Percentiles rank a stretch among this genome's conserved stretches.
Conservation (phyloP, 2,113 vertebrate species). For the Pedetes capensis region DNA sequence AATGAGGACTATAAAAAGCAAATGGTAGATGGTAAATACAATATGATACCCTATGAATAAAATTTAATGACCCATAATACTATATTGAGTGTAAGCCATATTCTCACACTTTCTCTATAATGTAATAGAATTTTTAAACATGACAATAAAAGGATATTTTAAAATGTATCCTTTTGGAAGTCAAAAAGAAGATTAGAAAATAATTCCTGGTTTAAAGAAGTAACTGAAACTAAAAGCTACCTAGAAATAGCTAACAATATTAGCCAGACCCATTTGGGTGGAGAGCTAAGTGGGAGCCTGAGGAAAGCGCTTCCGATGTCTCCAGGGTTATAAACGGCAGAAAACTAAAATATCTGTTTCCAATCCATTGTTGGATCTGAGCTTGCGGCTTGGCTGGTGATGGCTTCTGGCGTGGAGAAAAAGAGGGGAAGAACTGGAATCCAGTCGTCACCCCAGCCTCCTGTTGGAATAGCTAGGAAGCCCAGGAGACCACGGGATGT, state of each 20-base stretch:
- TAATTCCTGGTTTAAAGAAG: constrained; percentile 35
- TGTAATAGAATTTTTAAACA: background rate
- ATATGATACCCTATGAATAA: background rate
- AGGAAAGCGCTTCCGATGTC: background rate
- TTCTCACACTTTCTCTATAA: background rate
- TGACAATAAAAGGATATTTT: background rate
- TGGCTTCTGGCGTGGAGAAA: background rate
- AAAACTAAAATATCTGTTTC: background rate
- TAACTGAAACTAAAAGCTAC: background rate
- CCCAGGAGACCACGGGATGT: constrained; percentile 52
- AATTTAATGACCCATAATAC: background rate
- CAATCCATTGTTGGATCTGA: background rate
- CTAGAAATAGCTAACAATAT: background rate
- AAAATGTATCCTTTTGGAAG: background rate
- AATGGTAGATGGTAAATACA: background rate
- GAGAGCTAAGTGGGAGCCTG: background rate
- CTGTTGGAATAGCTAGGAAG: background rate
- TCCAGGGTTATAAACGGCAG: background rate
- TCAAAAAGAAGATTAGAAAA: constrained; percentile 25
- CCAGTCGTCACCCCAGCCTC: background rate
- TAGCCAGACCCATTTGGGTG: background rate
- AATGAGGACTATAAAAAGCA: background rate
- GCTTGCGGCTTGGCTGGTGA: background rate
- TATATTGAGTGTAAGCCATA: background rate
- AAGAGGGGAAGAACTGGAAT: background rate